phyloP scores from a whole-genome alignment of 2,797 vertebrate species.

The Myripristis murdjan region DNA sequence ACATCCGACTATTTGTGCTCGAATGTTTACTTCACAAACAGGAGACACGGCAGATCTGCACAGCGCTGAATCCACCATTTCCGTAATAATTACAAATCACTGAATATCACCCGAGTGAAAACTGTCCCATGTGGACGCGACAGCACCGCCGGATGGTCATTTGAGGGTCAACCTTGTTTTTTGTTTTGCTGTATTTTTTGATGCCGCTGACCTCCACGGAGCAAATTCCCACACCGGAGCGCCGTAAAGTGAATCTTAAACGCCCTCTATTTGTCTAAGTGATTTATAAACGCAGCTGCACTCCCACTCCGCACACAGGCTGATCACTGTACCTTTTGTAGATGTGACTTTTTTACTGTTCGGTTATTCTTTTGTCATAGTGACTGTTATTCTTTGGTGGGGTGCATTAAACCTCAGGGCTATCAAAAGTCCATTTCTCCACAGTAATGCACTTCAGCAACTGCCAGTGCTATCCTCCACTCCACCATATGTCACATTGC shows the following conservation, averaged over 20 bases:
- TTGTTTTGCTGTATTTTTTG: not conserved
- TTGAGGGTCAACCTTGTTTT: too few species aligned
- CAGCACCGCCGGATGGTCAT: not conserved
- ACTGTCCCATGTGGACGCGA: not conserved
- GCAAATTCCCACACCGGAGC: not conserved
- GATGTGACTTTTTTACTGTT: conserved; percentile 1
- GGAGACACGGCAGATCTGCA: not conserved
- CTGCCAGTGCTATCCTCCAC: conserved; percentile 20
- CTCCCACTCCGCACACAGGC: not conserved
- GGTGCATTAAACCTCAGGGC: conserved; percentile 27
- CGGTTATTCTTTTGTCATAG: conserved; percentile 3
- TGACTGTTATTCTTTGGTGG: conserved; percentile 1
- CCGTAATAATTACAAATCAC: not conserved
- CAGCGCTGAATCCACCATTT: not conserved
- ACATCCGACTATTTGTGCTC: not conserved
- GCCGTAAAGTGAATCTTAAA: not conserved
- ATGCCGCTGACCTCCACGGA: too few species aligned
- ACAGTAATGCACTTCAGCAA: conserved; percentile 29
- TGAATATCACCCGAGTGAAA: not conserved
- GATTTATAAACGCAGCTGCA: not conserved
- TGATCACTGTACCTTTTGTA: not conserved
- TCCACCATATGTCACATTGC: conserved; percentile 28
- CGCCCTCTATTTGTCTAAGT: not conserved
- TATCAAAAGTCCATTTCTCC: conserved; percentile 53
- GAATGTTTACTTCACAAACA: not conserved